These are phyloP conservation scores for Drosophila aldrichi DNA, from an alignment of 2,888 invertebrate genomes.

Conservation along the genomic window DNA sequence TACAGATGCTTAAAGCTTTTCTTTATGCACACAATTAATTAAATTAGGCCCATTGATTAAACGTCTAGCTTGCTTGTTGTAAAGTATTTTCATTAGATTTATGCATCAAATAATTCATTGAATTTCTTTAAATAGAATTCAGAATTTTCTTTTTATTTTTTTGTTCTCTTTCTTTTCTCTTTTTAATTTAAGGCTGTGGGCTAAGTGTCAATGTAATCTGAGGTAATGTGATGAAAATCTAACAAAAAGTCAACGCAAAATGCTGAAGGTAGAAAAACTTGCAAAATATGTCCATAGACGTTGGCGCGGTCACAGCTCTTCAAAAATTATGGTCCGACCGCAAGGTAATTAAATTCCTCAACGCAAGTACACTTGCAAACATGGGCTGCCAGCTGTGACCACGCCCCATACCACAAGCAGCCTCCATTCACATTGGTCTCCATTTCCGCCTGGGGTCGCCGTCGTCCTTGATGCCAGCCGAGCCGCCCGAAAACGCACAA, in stretches of 20 bases:
- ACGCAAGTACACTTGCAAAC: slow-evolving; percentile 40
- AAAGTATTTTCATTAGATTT: slow-evolving; percentile 39
- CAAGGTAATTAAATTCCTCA: slow-evolving; percentile 75
- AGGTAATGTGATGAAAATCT: slow-evolving; percentile 57
- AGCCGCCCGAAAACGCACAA: slow-evolving; percentile 57
- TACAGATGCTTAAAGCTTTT: background rate
- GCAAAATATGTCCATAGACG: slow-evolving; percentile 34
- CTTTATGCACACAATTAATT: slow-evolving; percentile 19
- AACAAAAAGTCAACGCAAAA: slow-evolving; percentile 9
- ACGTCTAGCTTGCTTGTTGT: background rate
- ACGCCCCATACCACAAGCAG: background rate
- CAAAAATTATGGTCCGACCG: slow-evolving; percentile 63
- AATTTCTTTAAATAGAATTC: slow-evolving; percentile 4
- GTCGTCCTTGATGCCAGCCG: slow-evolving; percentile 58
- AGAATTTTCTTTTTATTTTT: background rate
- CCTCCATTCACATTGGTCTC: slow-evolving; percentile 14
- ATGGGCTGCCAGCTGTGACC: slow-evolving; percentile 21
- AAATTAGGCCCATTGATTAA: background rate
- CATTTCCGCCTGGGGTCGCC: slow-evolving; percentile 40
- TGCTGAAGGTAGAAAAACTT: slow-evolving; percentile 26
- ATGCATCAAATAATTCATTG: slow-evolving; percentile 13
- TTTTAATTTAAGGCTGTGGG: slow-evolving; percentile 23
- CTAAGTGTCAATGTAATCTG: slow-evolving; percentile 59
- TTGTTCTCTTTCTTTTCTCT: background rate
- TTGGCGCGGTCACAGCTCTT: slow-evolving; percentile 39